Conservation (phyloP, 2,888 invertebrate species). For the Alitta virens region DNA sequence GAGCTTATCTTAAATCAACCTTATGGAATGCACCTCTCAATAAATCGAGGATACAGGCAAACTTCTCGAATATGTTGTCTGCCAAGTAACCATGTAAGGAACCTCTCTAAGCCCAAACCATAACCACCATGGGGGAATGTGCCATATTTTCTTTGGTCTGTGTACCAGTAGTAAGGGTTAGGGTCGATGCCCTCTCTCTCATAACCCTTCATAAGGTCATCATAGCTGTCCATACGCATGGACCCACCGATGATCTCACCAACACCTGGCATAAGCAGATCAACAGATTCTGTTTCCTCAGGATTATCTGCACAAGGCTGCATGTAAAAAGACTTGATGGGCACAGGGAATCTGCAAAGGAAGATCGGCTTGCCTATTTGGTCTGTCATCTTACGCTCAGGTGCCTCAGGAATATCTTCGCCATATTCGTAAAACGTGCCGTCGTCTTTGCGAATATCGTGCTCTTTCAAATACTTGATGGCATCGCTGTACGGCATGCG, state of each 20-base stretch:
- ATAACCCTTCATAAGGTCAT: constrained; percentile 83
- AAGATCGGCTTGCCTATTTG: constrained; percentile 92
- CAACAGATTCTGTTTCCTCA: constrained; percentile 91
- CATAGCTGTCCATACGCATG: constrained; percentile 92
- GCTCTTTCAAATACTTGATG: constrained; percentile 82
- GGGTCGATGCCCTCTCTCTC: constrained; percentile 87
- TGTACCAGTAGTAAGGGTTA: constrained; percentile 96
- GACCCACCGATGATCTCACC: constrained; percentile 98
- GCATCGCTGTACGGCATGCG: constrained; percentile 94
- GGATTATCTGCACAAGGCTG: constrained; percentile 78
- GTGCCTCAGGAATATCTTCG: constrained; percentile 99
- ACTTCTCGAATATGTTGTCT: constrained; percentile 96
- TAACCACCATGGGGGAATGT: constrained; percentile 96
- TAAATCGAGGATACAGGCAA: constrained; percentile 93
- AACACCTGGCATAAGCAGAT: constrained; percentile 93
- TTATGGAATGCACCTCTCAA: constrained; percentile 80
- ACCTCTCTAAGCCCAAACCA: constrained; percentile 94
- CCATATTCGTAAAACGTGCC: constrained; percentile 96
- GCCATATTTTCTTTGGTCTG: constrained; percentile 93
- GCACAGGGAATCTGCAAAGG: constrained; percentile 88
- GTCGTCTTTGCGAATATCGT: constrained; percentile 95
- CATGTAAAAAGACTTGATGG: constrained; percentile 99
- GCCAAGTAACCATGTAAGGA: constrained; percentile 94
- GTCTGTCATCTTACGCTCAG: constrained; percentile 98
- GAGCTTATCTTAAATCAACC: no score